Percentiles rank a stretch among this genome's conserved stretches.
These are phyloP conservation scores for Anabacerthia variegaticeps DNA, from an alignment of 2,797 vertebrate species.

Conservation along the genomic window DNA sequence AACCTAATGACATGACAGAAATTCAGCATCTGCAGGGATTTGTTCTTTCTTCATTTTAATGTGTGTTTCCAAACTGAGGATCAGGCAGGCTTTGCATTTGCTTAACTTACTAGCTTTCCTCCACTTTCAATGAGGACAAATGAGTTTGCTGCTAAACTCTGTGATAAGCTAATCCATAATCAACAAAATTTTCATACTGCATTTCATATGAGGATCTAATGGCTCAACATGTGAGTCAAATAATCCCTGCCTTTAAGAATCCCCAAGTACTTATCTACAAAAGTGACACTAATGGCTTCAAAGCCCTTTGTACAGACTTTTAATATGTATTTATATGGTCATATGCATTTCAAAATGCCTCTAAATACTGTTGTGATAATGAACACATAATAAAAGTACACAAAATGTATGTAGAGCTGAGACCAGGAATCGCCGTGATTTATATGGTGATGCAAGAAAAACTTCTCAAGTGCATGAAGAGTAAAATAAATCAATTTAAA, in stretches of 20 bases:
- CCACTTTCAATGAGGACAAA: neutral
- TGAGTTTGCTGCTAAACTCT: neutral
- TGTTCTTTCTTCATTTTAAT: neutral
- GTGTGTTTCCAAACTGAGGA: neutral
- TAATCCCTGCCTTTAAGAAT: slow-evolving; percentile 1
- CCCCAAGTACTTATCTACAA: neutral
- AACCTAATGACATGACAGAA: neutral
- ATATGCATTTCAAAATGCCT: neutral
- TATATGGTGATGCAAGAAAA: neutral
- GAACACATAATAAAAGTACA: neutral
- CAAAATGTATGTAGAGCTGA: neutral
- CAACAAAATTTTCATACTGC: neutral
- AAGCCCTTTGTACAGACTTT: neutral
- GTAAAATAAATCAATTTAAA: neutral
- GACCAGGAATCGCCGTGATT: neutral
- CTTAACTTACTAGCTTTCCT: neutral
- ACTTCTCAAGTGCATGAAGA: neutral
- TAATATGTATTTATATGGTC: neutral
- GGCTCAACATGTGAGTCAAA: neutral
- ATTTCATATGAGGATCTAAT: neutral
- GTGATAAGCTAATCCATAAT: neutral
- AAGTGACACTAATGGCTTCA: neutral
- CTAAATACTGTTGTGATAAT: neutral
- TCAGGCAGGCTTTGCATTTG: neutral
- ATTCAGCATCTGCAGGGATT: neutral